These are phyloP conservation scores for Paedocypris micromegethes DNA, from an alignment of 2,797 vertebrate genomes.

Conservation along the genomic window DNA sequence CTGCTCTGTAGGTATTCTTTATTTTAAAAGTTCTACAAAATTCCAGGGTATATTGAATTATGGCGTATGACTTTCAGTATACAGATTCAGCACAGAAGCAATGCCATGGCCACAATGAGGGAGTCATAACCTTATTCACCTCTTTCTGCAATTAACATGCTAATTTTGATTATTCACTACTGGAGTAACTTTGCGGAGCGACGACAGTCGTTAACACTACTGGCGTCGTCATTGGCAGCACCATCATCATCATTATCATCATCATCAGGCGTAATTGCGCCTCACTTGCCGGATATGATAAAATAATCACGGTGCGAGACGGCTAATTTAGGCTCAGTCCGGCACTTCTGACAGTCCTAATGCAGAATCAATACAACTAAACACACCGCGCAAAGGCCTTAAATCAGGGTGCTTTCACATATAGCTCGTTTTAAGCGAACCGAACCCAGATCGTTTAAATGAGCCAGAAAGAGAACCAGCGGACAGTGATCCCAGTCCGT, in stretches of 20 bases:
- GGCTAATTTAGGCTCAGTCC: conserved; percentile 18
- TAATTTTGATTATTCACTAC: conserved; percentile 53
- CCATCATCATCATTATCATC: conserved; percentile 19
- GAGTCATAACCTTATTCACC: conserved; percentile 25
- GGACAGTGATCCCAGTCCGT: too few relatives aligned
- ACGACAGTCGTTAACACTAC: conserved; percentile 9
- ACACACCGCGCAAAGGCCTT: conserved; percentile 3
- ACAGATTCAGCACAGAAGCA: not conserved
- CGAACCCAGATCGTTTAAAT: too few relatives aligned
- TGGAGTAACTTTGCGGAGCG: conserved; percentile 15
- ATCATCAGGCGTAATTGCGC: conserved; percentile 38
- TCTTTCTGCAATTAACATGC: conserved; percentile 44
- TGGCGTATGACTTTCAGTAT: not conserved
- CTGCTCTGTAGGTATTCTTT: too few relatives aligned
- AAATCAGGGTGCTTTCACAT: not conserved
- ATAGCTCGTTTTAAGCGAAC: too few relatives aligned
- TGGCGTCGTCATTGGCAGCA: conserved; percentile 20
- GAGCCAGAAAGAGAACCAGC: too few relatives aligned
- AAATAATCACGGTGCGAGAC: conserved; percentile 15
- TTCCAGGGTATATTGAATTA: too few relatives aligned
- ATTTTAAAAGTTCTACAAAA: too few relatives aligned
- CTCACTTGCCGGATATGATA: conserved; percentile 20
- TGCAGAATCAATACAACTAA: conserved; percentile 10
- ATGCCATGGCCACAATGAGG: conserved; percentile 5
- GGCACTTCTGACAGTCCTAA: conserved; percentile 17